Evolutionary conservation across 92 coral and sea anemone species (phyloP), one percentile per base, ranked within the genome.

Genomic region (Zoanthus sociatus): DNA sequence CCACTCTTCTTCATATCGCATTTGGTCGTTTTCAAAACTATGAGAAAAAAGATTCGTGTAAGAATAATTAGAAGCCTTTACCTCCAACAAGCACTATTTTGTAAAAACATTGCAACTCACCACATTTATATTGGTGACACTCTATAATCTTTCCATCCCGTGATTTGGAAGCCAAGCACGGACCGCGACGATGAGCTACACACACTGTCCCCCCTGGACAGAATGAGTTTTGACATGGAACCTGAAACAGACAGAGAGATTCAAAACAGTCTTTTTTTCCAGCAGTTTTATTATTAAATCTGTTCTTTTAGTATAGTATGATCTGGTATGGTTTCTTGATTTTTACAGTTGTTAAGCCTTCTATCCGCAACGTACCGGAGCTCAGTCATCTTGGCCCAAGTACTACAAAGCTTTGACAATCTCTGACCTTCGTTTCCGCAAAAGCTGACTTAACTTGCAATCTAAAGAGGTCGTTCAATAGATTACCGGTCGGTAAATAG

Each of bases 101-200:
- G n/a, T 58, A 2, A 48, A 26, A 9, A 21, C 54, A 10, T 37
- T 76, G 73, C 30, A 69, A 87, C 95, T 89, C 89, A 97, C 99
- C 92, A 86, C 99, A 97, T 53, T 84, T 91, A 73, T 93, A 87
- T 61, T 93, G 99, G 78, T 84, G 93, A 71, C 99, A 97, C 78
- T 88, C 83, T 17, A 89, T 82, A 17, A 46, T 46, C 70, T 89
- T 46, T 16, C 94, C 92, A 16, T 84, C 93, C 4, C 94, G 90
- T 16, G 94, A 89, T 30, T 87, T 91, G 58, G 89, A 82, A 50
- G 88, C 90, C 42, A 95, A 77, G 64, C 99, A 97, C 0, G 99
- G 95, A 31, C 94, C 92, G 55, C 94, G 93, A 37, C 76, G 89
- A 76, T 87, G 82, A 48, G 77, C 89, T 10, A 97, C 86, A 73